Conservation (phyloP, 92 coral and sea anemone species). For the Palythoa grandiflora region DNA sequence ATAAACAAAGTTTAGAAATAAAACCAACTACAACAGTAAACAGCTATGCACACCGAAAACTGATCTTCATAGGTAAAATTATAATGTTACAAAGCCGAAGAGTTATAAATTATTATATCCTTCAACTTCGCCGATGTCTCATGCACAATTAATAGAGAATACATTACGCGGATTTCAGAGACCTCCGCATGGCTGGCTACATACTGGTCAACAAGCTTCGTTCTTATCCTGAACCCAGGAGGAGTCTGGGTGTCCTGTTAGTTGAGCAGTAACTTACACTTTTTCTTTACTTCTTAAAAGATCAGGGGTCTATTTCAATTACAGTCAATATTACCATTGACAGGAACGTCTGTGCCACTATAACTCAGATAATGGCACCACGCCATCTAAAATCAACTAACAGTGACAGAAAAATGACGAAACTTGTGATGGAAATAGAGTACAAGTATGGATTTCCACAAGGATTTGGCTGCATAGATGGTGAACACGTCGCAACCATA, state of each 20-base stretch:
- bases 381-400: conserved; percentile 56
- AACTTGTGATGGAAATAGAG: conserved; percentile 54
- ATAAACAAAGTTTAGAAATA: too few relatives aligned
- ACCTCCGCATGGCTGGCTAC: conserved; percentile 46
- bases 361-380: conserved; percentile 44
- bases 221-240: conserved; percentile 54
- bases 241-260: conserved; percentile 54
- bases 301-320: conserved; percentile 62
- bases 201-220: conserved; percentile 63
- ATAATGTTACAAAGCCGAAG: too few relatives aligned
- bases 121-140: too few relatives aligned
- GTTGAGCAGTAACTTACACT: conserved; percentile 57
- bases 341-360: conserved; percentile 55
- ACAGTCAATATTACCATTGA: conserved; percentile 59
- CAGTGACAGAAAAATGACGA: conserved; percentile 47
- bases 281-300: conserved; percentile 61
- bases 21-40: too few relatives aligned
- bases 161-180: not conserved
- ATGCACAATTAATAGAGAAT: too few relatives aligned
- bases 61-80: too few relatives aligned
- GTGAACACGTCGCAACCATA: conserved; percentile 71
- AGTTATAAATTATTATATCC: too few relatives aligned
- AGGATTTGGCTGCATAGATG: conserved; percentile 80
- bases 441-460: conserved; percentile 69
- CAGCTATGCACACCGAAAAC: too few relatives aligned